phyloP scores from a whole-genome alignment of 2,113 vertebrate species.

The Rhagologus leucostigma region DNA sequence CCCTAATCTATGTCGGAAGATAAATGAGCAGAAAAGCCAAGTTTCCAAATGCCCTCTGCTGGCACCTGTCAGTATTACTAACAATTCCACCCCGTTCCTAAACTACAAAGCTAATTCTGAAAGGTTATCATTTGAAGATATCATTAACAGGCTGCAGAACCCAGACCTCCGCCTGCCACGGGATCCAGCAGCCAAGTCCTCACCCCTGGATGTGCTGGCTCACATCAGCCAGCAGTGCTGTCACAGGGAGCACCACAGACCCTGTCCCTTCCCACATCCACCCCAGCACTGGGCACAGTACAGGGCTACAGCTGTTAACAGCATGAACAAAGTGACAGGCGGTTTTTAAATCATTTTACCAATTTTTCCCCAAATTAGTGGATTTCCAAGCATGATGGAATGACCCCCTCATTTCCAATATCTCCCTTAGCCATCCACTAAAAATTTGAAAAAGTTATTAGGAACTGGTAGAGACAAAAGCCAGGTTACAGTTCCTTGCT shows the following conservation, averaged over 20 bases:
- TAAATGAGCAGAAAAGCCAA: not conserved
- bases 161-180: not conserved
- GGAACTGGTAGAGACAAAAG: not conserved
- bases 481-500: not conserved
- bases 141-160: not conserved
- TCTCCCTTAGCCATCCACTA: not conserved
- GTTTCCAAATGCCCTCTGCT: conserved; percentile 58
- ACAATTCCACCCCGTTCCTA: not conserved
- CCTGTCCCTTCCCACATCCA: not conserved
- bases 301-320: not conserved
- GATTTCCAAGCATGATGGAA: not conserved
- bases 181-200: not conserved
- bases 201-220: not conserved
- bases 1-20: not conserved
- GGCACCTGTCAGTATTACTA: not conserved
- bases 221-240: accelerated
- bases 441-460: not conserved
- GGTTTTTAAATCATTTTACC: not conserved
- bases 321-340: not conserved
- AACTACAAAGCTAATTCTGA: not conserved
- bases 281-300: not conserved
- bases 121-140: not conserved
- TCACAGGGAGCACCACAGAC: not conserved
- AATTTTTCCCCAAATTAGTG: not conserved
- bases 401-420: not conserved